Conservation (phyloP, 1,140 invertebrate species). For the Calliphora vicina region DNA sequence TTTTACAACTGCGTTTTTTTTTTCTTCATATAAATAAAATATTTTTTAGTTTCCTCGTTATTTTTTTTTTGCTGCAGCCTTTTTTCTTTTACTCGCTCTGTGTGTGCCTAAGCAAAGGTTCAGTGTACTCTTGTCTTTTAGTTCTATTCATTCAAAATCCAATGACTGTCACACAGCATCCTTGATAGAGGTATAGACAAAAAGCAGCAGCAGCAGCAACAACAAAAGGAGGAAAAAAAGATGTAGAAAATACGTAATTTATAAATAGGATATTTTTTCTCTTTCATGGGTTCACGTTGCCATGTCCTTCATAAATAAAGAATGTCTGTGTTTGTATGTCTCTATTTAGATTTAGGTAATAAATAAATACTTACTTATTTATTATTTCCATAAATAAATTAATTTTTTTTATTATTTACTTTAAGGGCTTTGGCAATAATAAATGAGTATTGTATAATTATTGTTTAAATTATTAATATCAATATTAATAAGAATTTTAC, state of each 20-base stretch:
- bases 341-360: not conserved
- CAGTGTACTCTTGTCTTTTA: not conserved
- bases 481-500: too few relatives aligned
- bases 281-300: not conserved
- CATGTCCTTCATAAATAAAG: not conserved
- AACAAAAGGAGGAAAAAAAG: not conserved
- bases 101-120: too few relatives aligned
- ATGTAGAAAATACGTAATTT: conserved; percentile 2
- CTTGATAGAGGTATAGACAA: not conserved
- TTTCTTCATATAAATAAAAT: too few relatives aligned
- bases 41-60: too few relatives aligned
- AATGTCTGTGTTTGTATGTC: not conserved
- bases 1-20: too few relatives aligned
- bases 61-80: too few relatives aligned
- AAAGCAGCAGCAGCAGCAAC: not conserved
- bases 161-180: not conserved
- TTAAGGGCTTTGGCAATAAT: too few relatives aligned
- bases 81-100: too few relatives aligned
- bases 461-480: too few relatives aligned
- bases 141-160: not conserved
- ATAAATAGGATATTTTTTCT: not conserved
- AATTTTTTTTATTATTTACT: not conserved
- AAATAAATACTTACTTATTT: not conserved
- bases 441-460: too few relatives aligned
- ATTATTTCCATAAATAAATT: not conserved